phyloP scores from a whole-genome alignment of 2,888 invertebrate species.

The Malacosoma neustria region DNA sequence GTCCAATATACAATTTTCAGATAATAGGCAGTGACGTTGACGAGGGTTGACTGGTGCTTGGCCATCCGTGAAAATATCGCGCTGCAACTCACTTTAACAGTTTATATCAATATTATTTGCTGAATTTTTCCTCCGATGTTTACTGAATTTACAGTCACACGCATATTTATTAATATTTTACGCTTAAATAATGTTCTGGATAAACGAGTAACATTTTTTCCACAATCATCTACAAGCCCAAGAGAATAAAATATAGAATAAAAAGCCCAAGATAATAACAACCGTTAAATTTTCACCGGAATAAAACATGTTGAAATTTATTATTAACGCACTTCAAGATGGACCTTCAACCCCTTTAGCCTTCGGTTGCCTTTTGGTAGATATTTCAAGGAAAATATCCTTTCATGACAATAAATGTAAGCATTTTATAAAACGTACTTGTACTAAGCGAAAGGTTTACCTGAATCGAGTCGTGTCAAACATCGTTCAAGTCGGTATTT shows the following conservation, averaged over 20 bases:
- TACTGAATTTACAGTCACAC: background rate
- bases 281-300: background rate
- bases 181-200: too few relatives aligned
- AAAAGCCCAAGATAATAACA: too few relatives aligned
- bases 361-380: background rate
- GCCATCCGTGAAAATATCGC: conserved; percentile 55
- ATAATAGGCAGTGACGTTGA: conserved; percentile 61
- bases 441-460: conserved; percentile 26
- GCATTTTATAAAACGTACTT: background rate
- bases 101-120: conserved; percentile 29
- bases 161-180: too few relatives aligned
- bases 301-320: background rate
- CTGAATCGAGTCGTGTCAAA: conserved; percentile 56
- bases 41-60: conserved; percentile 52
- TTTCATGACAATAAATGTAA: background rate
- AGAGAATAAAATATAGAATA: too few relatives aligned
- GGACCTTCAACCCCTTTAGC: too few relatives aligned
- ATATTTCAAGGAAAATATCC: background rate
- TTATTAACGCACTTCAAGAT: background rate
- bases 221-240: too few relatives aligned
- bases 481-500: conserved; percentile 43
- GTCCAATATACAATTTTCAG: conserved; percentile 53
- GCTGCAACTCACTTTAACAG: conserved; percentile 45
- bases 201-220: too few relatives aligned
- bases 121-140: conserved; percentile 11